Conservation (phyloP, 1,140 invertebrate genomes). For the Trichomalopsis sarcophagae region DNA sequence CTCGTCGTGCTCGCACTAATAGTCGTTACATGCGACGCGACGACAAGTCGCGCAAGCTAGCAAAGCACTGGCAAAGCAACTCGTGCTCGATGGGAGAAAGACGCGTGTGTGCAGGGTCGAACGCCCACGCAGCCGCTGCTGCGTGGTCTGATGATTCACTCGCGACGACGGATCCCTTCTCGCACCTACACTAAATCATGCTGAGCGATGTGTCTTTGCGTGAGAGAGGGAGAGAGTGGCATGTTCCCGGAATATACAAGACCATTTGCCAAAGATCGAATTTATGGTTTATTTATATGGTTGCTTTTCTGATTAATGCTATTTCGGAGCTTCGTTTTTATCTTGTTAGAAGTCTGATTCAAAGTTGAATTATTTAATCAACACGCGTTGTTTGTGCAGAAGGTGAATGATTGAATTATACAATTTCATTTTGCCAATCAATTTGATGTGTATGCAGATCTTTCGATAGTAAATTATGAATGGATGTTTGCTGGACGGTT, state of each 20-base stretch:
- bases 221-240: neutral
- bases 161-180: slow-evolving; percentile 28
- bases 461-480: too few species aligned
- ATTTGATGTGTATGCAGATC: too few species aligned
- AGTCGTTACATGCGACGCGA: slow-evolving; percentile 45
- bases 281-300: slow-evolving; percentile 29
- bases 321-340: neutral
- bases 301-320: neutral
- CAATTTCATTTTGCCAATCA: too few species aligned
- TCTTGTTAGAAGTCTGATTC: too few species aligned
- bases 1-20: slow-evolving; percentile 49
- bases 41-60: slow-evolving; percentile 49
- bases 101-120: neutral
- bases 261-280: slow-evolving; percentile 39
- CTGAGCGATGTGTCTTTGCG: neutral
- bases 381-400: too few species aligned
- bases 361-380: too few species aligned
- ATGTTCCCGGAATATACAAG: slow-evolving; percentile 24
- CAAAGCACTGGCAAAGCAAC: slow-evolving; percentile 27
- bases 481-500: too few species aligned
- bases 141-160: slow-evolving; percentile 44
- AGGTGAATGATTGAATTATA: too few species aligned
- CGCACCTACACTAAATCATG: slow-evolving; percentile 44
- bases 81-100: neutral
- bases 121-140: slow-evolving; percentile 28